Evolutionary conservation across 1,140 invertebrate genomes (phyloP), one percentile per base, ranked within the genome.

Genomic region (Scaptomyza hsui): DNA sequence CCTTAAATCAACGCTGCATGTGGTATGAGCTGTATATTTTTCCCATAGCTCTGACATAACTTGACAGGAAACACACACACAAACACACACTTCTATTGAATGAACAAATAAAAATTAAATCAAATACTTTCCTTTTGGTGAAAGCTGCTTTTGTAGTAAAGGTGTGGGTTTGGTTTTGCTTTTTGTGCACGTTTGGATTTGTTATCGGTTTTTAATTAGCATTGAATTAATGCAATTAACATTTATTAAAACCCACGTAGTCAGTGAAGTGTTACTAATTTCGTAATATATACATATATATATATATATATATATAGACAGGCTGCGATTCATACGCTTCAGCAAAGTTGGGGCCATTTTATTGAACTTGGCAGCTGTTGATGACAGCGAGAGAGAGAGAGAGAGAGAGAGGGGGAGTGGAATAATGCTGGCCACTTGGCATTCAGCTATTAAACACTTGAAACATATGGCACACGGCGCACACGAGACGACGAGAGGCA

Each of bases 131-230:
- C n/a, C 19, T 5, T 29, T 3, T 15, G 21, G 10, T 7, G 3
- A 5, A 3, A 18, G 13, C 1, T 3, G 19, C n/a, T 3, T 21
- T 35, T 10, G 35, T 29, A 15, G 18, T 3, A 2, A 7, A 7
- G 15, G 16, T 3, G 13, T 29, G 26, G 26, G 6, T 21, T 21
- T 21, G 18, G 10, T 18, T n/a, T n/a, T 18, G 44, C 53, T 55
- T 49, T 49, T 49, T 49, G 37, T 19, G 64, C 48, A 61, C 35
- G 12, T 18, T 24, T 42, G 32, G 37, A 48, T 48, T 67, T 52
- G 60, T 35, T 75, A 85, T 85, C 53, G 77, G 73, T 81, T 86
- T 85, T 86, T 77, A 85, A 88, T 86, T 85, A 86, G 72, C 73
- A 74, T 61, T 57, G 41, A 74, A 72, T 78, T 70, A 68, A 72